Conservation (phyloP, 2,113 vertebrate genomes). For the Platysternon megacephalum region DNA sequence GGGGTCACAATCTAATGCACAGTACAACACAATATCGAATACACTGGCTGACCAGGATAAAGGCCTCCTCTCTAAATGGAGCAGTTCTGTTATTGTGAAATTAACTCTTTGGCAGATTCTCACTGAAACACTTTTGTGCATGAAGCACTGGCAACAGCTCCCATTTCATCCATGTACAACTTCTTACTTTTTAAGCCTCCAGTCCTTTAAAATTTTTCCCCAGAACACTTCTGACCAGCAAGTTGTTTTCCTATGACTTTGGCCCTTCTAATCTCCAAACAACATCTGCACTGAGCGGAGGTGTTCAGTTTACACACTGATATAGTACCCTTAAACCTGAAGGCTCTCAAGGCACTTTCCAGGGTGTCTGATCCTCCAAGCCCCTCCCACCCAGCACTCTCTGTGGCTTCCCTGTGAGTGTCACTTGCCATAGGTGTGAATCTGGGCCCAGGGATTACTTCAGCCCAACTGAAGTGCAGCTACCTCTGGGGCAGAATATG, state of each 20-base stretch:
- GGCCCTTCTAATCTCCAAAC: background rate
- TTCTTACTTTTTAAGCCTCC: background rate
- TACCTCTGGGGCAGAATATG: background rate
- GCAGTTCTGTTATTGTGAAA: background rate
- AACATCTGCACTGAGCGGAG: background rate
- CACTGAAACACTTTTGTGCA: background rate
- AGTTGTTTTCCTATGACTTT: background rate
- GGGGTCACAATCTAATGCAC: background rate
- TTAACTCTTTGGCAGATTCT: background rate
- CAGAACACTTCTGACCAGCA: background rate
- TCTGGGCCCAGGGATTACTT: background rate
- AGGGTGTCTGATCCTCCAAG: background rate
- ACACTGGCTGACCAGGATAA: background rate
- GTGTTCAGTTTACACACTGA: background rate
- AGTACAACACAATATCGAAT: background rate
- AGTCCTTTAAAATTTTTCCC: background rate
- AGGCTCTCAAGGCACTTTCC: background rate
- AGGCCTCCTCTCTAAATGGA: background rate
- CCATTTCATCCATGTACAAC: background rate
- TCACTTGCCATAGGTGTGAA: background rate
- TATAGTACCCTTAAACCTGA: background rate
- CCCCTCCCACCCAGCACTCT: background rate
- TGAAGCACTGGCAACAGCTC: background rate
- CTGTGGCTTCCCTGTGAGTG: background rate
- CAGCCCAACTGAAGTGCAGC: background rate